Evolutionary conservation across 2,113 vertebrate species (phyloP).

Genomic region (Nerophis lumbriciformis): DNA sequence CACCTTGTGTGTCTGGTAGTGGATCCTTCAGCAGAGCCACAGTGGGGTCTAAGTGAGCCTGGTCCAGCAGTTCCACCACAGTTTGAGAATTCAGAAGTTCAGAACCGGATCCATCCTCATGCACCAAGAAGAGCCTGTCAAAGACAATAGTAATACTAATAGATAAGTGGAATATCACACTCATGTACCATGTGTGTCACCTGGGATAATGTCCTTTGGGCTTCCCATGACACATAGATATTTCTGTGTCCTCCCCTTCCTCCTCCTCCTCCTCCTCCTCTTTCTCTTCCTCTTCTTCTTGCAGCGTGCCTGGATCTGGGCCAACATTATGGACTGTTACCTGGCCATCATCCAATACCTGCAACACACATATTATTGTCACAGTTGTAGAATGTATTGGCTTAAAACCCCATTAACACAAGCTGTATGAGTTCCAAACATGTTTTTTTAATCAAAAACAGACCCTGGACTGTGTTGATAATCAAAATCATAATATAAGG

Average conservation of each 20-base stretch:
- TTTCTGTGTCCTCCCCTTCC: constrained; percentile 19
- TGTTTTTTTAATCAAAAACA: too few species aligned
- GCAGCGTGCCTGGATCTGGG: constrained; percentile 25
- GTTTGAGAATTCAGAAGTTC: constrained; percentile 80
- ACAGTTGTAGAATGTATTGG: too few species aligned
- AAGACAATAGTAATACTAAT: not conserved
- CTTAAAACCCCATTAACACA: too few species aligned
- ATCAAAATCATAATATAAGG: not conserved
- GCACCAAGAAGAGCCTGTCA: constrained; percentile 82
- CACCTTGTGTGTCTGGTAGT: constrained; percentile 69
- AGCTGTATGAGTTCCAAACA: too few species aligned
- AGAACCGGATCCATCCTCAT: constrained; percentile 79
- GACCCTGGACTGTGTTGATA: too few species aligned
- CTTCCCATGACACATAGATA: constrained; percentile 10
- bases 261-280: constrained; percentile 27
- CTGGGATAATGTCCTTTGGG: constrained; percentile 76
- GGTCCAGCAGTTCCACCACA: constrained; percentile 67
- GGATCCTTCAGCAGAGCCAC: constrained; percentile 77
- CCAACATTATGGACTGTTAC: constrained; percentile 55
- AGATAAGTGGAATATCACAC: not conserved
- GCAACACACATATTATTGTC: constrained; percentile 15
- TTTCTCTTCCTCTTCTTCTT: constrained; percentile 22
- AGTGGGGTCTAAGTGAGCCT: constrained; percentile 67
- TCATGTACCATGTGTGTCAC: constrained; percentile 51
- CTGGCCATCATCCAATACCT: constrained; percentile 85